phyloP scores from a whole-genome alignment of 1,140 invertebrate genomes.

The Danaus plexippus region DNA sequence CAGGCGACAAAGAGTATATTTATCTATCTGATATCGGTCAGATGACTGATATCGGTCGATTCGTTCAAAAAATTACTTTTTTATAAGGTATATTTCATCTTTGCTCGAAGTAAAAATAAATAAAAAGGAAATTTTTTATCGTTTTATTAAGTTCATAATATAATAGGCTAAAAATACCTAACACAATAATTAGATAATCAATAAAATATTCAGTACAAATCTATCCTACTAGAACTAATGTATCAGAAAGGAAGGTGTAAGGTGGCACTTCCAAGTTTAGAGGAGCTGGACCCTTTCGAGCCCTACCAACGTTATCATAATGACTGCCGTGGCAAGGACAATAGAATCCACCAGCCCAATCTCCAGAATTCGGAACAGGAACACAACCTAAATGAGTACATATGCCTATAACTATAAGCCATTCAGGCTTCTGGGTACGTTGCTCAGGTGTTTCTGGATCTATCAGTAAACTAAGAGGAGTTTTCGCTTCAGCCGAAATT shows the following conservation, averaged over 20 bases:
- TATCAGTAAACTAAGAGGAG: conserved; percentile 77
- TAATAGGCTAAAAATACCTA: too few species aligned
- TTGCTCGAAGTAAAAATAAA: too few species aligned
- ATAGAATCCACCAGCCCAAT: conserved; percentile 83
- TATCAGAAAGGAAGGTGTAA: conserved; percentile 70
- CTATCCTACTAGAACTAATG: conserved; percentile 45
- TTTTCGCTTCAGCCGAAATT: conserved; percentile 77
- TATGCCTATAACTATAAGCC: conserved; percentile 87
- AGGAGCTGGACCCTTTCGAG: conserved; percentile 90
- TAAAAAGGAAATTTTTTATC: too few species aligned
- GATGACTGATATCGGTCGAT: too few species aligned
- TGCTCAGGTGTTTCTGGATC: conserved; percentile 84
- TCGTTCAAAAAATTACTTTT: too few species aligned
- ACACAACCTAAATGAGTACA: conserved; percentile 94
- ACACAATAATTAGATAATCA: too few species aligned
- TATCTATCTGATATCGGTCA: too few species aligned
- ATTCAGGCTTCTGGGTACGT: conserved; percentile 77
- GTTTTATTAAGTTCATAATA: too few species aligned
- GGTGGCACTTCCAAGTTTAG: conserved; percentile 86
- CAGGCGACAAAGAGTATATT: too few species aligned
- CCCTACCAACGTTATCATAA: conserved; percentile 88
- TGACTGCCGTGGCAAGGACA: conserved; percentile 95
- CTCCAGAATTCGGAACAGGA: conserved; percentile 85
- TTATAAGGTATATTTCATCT: too few species aligned
- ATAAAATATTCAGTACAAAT: neutral